These are phyloP conservation scores for Nezara viridula DNA, from an alignment of 2,888 invertebrate genomes.

Conservation along the genomic window DNA sequence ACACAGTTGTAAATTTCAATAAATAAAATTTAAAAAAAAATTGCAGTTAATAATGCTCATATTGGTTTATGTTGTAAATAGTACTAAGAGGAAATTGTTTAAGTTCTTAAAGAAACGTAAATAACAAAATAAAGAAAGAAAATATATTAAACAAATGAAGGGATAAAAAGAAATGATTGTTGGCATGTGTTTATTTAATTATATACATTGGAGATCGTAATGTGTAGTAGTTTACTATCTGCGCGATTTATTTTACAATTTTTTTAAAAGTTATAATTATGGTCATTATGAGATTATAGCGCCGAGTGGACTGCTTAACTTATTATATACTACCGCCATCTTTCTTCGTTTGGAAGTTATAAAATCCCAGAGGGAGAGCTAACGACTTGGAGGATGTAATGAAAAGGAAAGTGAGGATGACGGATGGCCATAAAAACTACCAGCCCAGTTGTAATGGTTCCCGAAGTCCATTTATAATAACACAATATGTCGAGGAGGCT, in stretches of 20 bases:
- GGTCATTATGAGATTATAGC: not conserved
- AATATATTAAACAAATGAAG: too few species aligned
- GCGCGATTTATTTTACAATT: not conserved
- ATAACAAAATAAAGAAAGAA: too few species aligned
- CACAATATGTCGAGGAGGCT: not conserved
- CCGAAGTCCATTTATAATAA: slow-evolving; percentile 40
- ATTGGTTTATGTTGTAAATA: too few species aligned
- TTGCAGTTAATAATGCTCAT: too few species aligned
- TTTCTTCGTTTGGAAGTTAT: not conserved
- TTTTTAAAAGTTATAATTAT: not conserved
- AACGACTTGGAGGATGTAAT: slow-evolving; percentile 7
- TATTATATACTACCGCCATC: not conserved
- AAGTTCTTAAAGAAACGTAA: too few species aligned
- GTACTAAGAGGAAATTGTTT: too few species aligned
- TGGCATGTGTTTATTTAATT: too few species aligned
- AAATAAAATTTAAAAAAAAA: too few species aligned
- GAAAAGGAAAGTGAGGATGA: slow-evolving; percentile 45
- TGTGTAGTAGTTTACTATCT: not conserved
- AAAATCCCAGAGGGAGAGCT: not conserved
- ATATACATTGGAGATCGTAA: too few species aligned
- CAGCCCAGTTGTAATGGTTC: slow-evolving; percentile 30
- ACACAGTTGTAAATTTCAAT: too few species aligned
- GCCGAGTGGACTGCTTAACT: not conserved
- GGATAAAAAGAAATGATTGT: too few species aligned
- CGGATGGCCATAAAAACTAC: slow-evolving; percentile 3